These are phyloP conservation scores for Ernsta delagoae DNA, from an alignment of 2,888 invertebrate genomes.

Conservation along the genomic window DNA sequence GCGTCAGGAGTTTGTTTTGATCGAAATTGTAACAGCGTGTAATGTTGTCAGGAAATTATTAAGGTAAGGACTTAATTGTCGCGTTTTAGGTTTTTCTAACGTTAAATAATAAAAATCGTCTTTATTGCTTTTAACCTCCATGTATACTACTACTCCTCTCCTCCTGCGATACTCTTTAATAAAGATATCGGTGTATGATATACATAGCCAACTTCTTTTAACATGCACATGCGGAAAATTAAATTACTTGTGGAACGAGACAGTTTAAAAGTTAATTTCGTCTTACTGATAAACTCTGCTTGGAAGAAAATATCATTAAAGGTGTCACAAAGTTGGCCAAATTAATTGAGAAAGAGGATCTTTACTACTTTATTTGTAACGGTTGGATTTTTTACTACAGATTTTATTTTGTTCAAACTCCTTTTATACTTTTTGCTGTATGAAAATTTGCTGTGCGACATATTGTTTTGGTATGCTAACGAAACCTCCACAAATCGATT, in stretches of 20 bases:
- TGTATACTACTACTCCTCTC: too few species aligned
- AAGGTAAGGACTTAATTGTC: too few species aligned
- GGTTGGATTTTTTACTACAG: background rate
- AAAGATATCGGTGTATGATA: too few species aligned
- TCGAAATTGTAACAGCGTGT: too few species aligned
- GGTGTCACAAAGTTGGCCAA: slow-evolving; percentile 59
- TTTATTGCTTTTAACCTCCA: too few species aligned
- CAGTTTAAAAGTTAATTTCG: slow-evolving; percentile 56
- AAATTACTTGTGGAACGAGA: slow-evolving; percentile 50
- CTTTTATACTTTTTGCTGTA: background rate
- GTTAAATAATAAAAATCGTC: too few species aligned
- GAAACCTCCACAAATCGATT: background rate
- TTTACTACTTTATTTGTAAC: slow-evolving; percentile 29
- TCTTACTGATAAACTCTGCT: slow-evolving; percentile 55
- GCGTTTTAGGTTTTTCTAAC: too few species aligned
- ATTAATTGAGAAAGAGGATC: slow-evolving; percentile 49
- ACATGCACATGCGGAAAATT: slow-evolving; percentile 24
- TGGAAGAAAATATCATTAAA: slow-evolving; percentile 63
- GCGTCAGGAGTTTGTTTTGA: slow-evolving; percentile 14
- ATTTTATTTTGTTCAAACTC: background rate
- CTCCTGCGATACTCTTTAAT: too few species aligned
- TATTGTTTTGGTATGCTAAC: too few species aligned
- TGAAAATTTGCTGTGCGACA: background rate
- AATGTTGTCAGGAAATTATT: background rate
- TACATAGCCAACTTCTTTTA: background rate